phyloP scores from a whole-genome alignment of 2,888 invertebrate species.

The Cantharis flavilabris region DNA sequence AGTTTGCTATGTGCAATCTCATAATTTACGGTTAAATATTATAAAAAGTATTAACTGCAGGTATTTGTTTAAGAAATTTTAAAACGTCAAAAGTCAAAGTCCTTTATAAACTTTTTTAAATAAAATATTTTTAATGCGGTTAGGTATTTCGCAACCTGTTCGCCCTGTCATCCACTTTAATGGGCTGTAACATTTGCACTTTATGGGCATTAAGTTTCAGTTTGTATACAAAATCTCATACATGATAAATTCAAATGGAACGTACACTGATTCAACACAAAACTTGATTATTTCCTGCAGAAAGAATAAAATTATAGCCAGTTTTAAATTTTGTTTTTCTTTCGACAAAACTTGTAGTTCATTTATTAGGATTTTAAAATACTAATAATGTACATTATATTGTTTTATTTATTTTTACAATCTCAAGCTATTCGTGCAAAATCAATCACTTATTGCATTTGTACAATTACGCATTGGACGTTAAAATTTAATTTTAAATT shows the following conservation, averaged over 20 bases:
- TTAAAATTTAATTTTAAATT: conserved; percentile 22
- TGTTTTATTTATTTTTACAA: not conserved
- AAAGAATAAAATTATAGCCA: not conserved
- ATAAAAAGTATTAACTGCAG: no score
- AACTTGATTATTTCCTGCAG: not conserved
- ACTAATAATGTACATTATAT: no score
- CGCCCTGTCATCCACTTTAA: not conserved
- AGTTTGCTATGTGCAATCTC: no score
- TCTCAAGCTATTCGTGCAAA: not conserved
- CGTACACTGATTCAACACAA: not conserved
- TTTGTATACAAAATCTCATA: not conserved
- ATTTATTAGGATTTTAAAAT: not conserved
- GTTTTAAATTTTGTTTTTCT: not conserved
- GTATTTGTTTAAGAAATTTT: no score
- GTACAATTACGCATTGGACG: not conserved
- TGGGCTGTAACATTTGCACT: not conserved
- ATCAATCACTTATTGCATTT: not conserved
- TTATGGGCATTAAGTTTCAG: not conserved
- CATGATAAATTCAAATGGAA: not conserved
- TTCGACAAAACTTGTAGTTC: not conserved
- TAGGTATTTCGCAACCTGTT: not conserved
- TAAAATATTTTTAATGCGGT: not conserved
- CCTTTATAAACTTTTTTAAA: not conserved
- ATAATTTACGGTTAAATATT: no score
- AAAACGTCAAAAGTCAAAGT: no score